Percentiles rank a stretch among this genome's conserved stretches.
These are phyloP conservation scores for Tachyglossus aculeatus DNA, from an alignment of 2,797 vertebrate genomes.

Conservation along the genomic window DNA sequence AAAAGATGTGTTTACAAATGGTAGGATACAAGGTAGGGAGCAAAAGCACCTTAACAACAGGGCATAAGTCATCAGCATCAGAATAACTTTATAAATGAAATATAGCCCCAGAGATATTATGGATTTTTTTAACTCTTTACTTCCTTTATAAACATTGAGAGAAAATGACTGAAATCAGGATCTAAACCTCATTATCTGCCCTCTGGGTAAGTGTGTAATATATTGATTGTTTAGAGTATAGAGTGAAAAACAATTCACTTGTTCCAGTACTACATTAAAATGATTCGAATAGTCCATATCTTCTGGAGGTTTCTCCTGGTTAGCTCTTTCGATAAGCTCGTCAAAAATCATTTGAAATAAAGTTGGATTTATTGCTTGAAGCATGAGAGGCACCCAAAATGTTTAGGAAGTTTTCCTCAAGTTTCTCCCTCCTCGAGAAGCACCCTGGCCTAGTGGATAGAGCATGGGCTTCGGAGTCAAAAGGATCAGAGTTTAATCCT, in stretches of 20 bases:
- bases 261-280: slow-evolving; percentile 13
- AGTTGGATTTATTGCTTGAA: slow-evolving; percentile 11
- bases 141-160: slow-evolving; percentile 42
- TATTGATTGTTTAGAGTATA: too few species aligned
- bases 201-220: too few species aligned
- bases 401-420: slow-evolving; percentile 49
- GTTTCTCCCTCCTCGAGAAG: slow-evolving; percentile 46
- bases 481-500: too few species aligned
- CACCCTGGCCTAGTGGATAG: too few species aligned
- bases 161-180: slow-evolving; percentile 27
- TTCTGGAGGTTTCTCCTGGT: too few species aligned
- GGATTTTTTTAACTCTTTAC: slow-evolving; percentile 34
- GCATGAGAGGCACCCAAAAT: slow-evolving; percentile 39
- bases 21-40: slow-evolving; percentile 85
- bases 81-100: slow-evolving; percentile 58
- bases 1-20: slow-evolving; percentile 96
- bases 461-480: too few species aligned
- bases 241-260: too few species aligned
- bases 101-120: too few species aligned
- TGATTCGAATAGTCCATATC: slow-evolving; percentile 16
- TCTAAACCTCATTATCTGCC: slow-evolving; percentile 22
- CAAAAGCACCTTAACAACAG: slow-evolving; percentile 84
- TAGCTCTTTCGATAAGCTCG: slow-evolving; percentile 5
- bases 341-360: slow-evolving; percentile 6
- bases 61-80: slow-evolving; percentile 48